phyloP scores from a whole-genome alignment of 1,140 invertebrate genomes.

The Ips typographus region DNA sequence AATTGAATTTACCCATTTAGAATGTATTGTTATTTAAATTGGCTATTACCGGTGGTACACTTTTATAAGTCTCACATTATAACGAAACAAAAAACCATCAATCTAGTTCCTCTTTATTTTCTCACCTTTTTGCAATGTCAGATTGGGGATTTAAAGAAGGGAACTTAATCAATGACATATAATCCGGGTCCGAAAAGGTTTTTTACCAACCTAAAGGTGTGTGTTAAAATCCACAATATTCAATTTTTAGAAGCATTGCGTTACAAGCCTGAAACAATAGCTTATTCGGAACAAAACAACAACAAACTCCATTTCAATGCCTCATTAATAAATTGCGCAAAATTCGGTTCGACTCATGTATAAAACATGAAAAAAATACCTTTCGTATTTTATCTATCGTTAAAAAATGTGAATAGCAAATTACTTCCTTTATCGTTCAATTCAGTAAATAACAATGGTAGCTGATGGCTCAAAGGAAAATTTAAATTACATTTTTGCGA shows the following conservation, averaged over 20 bases:
- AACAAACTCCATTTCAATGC: no score
- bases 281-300: no score
- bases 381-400: slow-evolving; percentile 8
- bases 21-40: no score
- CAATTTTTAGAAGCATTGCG: no score
- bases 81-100: slow-evolving; percentile 17
- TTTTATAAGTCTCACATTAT: no score
- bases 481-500: slow-evolving; percentile 33
- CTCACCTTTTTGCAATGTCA: slow-evolving; percentile 19
- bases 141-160: slow-evolving; percentile 3
- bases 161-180: slow-evolving; percentile 11
- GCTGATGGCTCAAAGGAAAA: slow-evolving; percentile 33
- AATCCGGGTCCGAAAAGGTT: background rate
- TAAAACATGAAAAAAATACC: slow-evolving; percentile 17
- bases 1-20: no score
- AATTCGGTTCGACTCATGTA: slow-evolving; percentile 16
- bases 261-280: no score
- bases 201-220: no score
- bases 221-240: no score
- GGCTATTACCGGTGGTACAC: no score
- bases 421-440: slow-evolving; percentile 29
- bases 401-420: slow-evolving; percentile 28
- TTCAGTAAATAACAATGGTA: slow-evolving; percentile 30
- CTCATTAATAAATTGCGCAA: background rate
- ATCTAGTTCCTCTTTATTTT: slow-evolving; percentile 28